Conservation (phyloP, 2,113 vertebrate species). For the Syngnathus floridae region DNA sequence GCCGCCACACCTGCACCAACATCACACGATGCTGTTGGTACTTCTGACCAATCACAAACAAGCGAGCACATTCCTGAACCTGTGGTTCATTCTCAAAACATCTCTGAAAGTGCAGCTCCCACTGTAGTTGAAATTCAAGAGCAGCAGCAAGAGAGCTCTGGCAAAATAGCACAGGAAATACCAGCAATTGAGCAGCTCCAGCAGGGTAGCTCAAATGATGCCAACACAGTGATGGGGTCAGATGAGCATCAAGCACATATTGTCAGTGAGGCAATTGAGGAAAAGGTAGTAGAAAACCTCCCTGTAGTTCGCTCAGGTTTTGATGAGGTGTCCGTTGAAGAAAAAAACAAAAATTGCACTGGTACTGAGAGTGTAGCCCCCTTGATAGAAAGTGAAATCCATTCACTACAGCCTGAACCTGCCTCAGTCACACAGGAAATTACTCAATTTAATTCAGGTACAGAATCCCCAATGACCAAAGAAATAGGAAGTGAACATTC, state of each 20-base stretch:
- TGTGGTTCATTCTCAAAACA: conserved; percentile 12
- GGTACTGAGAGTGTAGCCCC: conserved; percentile 26
- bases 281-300: conserved; percentile 18
- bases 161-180: not conserved
- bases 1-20: conserved; percentile 26
- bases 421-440: conserved; percentile 16
- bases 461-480: conserved; percentile 15
- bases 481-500: conserved; percentile 17
- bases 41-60: conserved; percentile 22
- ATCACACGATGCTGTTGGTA: conserved; percentile 30
- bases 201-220: conserved; percentile 8
- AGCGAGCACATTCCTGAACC: conserved; percentile 16
- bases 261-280: conserved; percentile 20
- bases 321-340: conserved; percentile 35
- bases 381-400: conserved; percentile 22
- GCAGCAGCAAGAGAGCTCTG: not conserved
- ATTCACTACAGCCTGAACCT: conserved; percentile 22
- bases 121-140: conserved; percentile 5
- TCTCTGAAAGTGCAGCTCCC: conserved; percentile 31
- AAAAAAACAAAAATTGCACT: conserved; percentile 26
- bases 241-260: conserved; percentile 20
- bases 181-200: conserved; percentile 13
- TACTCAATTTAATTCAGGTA: conserved; percentile 7
- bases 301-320: conserved; percentile 20
- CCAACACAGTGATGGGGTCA: conserved; percentile 8